These are phyloP conservation scores for Mermis nigrescens DNA, from an alignment of 2,888 invertebrate species.

Conservation along the genomic window DNA sequence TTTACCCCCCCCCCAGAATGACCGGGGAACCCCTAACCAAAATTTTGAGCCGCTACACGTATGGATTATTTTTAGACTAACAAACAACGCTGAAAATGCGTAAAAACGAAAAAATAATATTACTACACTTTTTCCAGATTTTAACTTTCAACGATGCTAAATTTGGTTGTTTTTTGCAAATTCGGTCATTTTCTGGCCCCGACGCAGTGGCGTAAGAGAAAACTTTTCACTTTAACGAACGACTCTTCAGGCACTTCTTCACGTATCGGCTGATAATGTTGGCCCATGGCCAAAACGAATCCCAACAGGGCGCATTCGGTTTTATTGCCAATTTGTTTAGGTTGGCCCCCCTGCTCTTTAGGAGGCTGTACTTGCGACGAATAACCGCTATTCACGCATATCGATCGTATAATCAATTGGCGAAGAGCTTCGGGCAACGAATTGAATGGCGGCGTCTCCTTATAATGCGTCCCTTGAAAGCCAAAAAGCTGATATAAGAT, in stretches of 20 bases:
- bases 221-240: conserved; percentile 22
- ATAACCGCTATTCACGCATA: conserved; percentile 86
- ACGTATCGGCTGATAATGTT: conserved; percentile 34
- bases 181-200: not conserved
- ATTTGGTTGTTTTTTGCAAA: not conserved
- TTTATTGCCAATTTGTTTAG: conserved; percentile 39
- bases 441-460: conserved; percentile 48
- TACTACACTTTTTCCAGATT: not conserved
- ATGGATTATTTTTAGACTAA: too few relatives aligned
- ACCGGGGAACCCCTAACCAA: too few relatives aligned
- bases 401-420: conserved; percentile 60
- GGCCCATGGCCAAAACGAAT: conserved; percentile 35
- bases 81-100: too few relatives aligned
- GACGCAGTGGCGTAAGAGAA: not conserved
- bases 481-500: too few relatives aligned
- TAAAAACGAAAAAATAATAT: too few relatives aligned
- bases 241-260: conserved; percentile 35
- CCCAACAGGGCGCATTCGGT: conserved; percentile 40
- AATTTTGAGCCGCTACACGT: too few relatives aligned
- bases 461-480: too few relatives aligned
- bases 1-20: too few relatives aligned
- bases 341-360: conserved; percentile 16
- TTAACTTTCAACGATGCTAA: not conserved
- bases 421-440: conserved; percentile 66
- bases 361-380: conserved; percentile 54